Evolutionary conservation across 2,888 invertebrate genomes (phyloP), one percentile per base, ranked within the genome.

Genomic region (Patella pellucida): DNA sequence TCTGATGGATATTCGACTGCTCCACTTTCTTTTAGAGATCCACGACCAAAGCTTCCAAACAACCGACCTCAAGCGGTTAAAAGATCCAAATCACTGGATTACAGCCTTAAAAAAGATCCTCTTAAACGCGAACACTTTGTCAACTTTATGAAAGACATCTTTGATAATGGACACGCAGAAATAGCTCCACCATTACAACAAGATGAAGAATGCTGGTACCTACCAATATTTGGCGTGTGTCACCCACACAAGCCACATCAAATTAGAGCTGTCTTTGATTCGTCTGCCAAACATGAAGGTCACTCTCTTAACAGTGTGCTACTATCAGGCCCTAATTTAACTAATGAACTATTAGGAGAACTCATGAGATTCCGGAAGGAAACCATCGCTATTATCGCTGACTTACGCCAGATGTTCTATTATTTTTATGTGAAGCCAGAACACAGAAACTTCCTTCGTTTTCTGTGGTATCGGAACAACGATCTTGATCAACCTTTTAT

Each of bases 221-320:
- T 83, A 23, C 82, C 82, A 5, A 52, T 78, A 12, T 77, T 79
- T 54, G 83, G 79, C 14, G 81, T 82, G 1, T 81, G 79, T 68
- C 84, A 84, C 68, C 83, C 79, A 7, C 69, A 76, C 54, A 82
- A 81, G 71, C 80, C 76, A 31, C 68, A 70, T n/a, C 68, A 81
- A 54, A 77, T 81, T 3, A 27, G 82, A 31, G 69, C 69, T 14
- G 82, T 81, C 2, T 79, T 82, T 69, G 82, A 80, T 41, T 78
- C 76, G 1, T 78, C 81, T 56, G 80, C 80, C 12, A 76, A 74
- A 62, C 77, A 16, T 54, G 51, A 76, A n/a, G 77, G 76, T 54
- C 51, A 79, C 12, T 80, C 74, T 27, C 72, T 83, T 9, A 81
- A 81, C 50, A 16, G 52, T 16, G 75, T 78, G 50, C 67, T 78